phyloP scores from a whole-genome alignment of 2,797 vertebrate genomes.

The Hippopotamyrus pictus region DNA sequence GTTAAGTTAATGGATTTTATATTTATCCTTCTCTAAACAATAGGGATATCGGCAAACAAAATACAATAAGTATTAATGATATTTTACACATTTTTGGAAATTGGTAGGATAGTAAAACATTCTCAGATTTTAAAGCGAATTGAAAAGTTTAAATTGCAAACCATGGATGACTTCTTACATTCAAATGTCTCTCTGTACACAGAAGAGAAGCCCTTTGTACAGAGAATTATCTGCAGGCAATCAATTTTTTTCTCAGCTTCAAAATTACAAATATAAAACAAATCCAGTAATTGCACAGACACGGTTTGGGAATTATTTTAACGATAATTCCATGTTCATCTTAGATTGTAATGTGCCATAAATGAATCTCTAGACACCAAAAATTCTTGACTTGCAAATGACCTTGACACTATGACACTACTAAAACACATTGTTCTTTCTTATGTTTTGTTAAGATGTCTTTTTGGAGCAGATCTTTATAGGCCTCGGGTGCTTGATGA shows the following conservation, averaged over 20 bases:
- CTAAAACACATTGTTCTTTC: slow-evolving; percentile 61
- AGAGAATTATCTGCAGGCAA: slow-evolving; percentile 48
- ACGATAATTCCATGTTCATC: slow-evolving; percentile 6
- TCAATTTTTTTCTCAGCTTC: slow-evolving; percentile 10
- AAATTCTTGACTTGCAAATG: slow-evolving; percentile 55
- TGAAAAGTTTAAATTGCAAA: not conserved
- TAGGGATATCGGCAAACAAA: slow-evolving; percentile 85
- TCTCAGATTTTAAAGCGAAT: not conserved
- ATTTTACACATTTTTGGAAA: slow-evolving; percentile 38
- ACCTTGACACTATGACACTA: slow-evolving; percentile 55
- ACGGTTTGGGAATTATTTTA: slow-evolving; percentile 61
- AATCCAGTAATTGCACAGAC: slow-evolving; percentile 49
- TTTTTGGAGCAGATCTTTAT: slow-evolving; percentile 23
- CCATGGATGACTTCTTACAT: slow-evolving; percentile 3
- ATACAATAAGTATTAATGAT: not conserved
- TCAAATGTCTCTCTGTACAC: slow-evolving; percentile 47
- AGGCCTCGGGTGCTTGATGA: slow-evolving; percentile 54
- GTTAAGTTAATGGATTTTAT: slow-evolving; percentile 96
- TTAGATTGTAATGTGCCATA: slow-evolving; percentile 3
- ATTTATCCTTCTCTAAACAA: slow-evolving; percentile 94
- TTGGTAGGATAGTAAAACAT: not conserved
- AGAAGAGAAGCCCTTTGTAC: slow-evolving; percentile 53
- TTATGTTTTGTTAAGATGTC: slow-evolving; percentile 62
- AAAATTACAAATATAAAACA: slow-evolving; percentile 21
- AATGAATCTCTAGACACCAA: slow-evolving; percentile 1